Base-by-base conservation (phyloP, 2,888 invertebrate species). In the Phania funesta region DNA sequence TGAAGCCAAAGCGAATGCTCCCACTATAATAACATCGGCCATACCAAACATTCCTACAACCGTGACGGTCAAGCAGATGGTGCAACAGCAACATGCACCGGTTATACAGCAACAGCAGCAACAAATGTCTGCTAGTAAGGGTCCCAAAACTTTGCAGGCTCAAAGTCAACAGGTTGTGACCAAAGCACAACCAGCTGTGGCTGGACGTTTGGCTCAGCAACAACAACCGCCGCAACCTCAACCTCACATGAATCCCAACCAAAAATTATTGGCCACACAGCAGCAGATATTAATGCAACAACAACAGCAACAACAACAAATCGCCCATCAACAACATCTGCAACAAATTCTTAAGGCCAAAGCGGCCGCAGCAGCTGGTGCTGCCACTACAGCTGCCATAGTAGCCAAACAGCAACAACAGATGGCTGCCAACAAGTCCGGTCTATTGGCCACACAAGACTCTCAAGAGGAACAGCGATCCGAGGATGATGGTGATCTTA, bases 401-500 rank as follows among this genome's bases (percentile, higher is more conserved):
- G 89, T 89, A 60, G 89, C 90, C 83, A 88, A 89, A 62, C 89
- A 89, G 62, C 89, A 88, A 75, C 88, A 88, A 84, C 90, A 88
- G 77, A 86, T 88, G 76, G 83, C 87, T 67, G 87, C 87, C 84
- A 87, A 88, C 64, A 64, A 79, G 16, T 56, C 65, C 20, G 48
- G 20, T 3, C 8, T 64, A n/a, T 46, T 73, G 35, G 26, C 71
- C 75, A 74, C 86, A 41, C 86, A 85, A 56, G 88, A 89, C n/a
- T 87, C 89, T 3, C 91, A 90, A 73, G 86, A 90, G 74, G 88
- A 87, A 44, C 89, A 91, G 68, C 89, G 90, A 38, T 90, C 90
- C 77, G 90, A 90, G 76, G 90, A 91, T 22, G 90, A 90, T 65
- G 91, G 90, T 22, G 90, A 91, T 74, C 84, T 91, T 35, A 91